Percentiles rank a stretch among this genome's conserved stretches.
phyloP scores from a whole-genome alignment of 2,113 vertebrate genomes.

The Ictalurus punctatus region DNA sequence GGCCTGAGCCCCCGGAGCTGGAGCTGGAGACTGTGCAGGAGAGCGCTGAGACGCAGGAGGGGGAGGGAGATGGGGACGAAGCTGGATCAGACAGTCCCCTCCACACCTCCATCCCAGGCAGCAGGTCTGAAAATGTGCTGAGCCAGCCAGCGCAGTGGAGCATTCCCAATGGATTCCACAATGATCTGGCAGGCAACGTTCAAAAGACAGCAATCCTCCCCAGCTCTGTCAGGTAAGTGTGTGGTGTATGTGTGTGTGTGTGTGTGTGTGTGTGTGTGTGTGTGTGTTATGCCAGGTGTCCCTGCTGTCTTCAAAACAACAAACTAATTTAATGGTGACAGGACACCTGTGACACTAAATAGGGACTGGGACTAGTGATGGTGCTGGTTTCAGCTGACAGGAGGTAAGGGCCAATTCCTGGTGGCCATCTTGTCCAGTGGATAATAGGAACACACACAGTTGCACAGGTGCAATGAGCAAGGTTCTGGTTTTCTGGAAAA shows the following conservation, averaged over 20 bases:
- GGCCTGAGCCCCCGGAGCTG: constrained; percentile 82
- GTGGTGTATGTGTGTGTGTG: not conserved
- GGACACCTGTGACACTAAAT: constrained; percentile 8
- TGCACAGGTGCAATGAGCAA: not conserved
- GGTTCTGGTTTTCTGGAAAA: not conserved
- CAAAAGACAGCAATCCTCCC: constrained; percentile 79
- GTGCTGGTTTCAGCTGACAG: not conserved
- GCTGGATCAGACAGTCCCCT: constrained; percentile 82
- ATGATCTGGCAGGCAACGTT: constrained; percentile 64
- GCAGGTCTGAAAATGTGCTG: constrained; percentile 91
- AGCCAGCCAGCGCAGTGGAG: constrained; percentile 80
- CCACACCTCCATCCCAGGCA: constrained; percentile 88
- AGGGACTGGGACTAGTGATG: not conserved
- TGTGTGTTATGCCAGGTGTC: constrained; percentile 4
- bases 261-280: not conserved
- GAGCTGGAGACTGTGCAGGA: constrained; percentile 78
- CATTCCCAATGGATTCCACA: constrained; percentile 88
- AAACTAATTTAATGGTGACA: constrained; percentile 17
- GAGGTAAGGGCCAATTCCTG: not conserved
- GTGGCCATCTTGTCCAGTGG: not conserved
- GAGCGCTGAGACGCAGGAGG: constrained; percentile 75
- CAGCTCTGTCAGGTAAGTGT: constrained; percentile 86
- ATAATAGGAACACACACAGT: not conserved
- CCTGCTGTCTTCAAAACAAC: constrained; percentile 13
- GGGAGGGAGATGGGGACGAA: constrained; percentile 57